Base-by-base conservation (phyloP, 2,113 vertebrate species). In the Corydoras sp. region DNA sequence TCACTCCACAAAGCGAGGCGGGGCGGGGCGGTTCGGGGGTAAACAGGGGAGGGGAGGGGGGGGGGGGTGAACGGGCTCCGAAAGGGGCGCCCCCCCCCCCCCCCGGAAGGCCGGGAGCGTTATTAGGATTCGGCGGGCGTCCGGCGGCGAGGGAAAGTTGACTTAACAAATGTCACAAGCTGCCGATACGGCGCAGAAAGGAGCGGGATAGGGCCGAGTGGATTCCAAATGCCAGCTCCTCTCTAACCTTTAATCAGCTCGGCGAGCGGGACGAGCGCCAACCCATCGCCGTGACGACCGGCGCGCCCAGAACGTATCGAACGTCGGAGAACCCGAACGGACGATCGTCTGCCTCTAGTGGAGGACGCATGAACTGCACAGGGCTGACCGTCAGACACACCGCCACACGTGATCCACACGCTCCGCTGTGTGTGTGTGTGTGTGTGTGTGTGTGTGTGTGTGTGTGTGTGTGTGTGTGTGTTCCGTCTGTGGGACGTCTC, bases 101-200 rank as follows among this genome's bases (percentile, higher is more conserved):
- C 49, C 62, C 11, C 1, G 2, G 5, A 32, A 56, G 32, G 13
- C 43, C 48, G 24, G 5, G 5, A 43, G 43, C 5, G 15, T 5
- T 15, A 29, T 72, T 50, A 65, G 70, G 30, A 65, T 65, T 65
- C 69, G 35, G 24, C 3, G 3, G 12, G 13, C 32, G 10, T 54
- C 11, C 12, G 14, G 29, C 15, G 70, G 14, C 66, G 73, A 71
- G 60, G 51, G 53, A 58, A 72, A 65, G 58, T 77, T 75, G 59
- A 74, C 67, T 74, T 77, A 77, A 66, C 54, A 80, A 75, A 75
- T 75, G 61, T 72, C 72, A 75, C 14, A 31, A 43, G 72, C 68
- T 77, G 75, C 76, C 72, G 72, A 69, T 77, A 69, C 49, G 51
- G 13, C 13, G n/a, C 49, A 18, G n/a, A 50, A 50, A 54, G 60